phyloP scores from a whole-genome alignment of 1,140 invertebrate species.

The Drosophila triauraria region DNA sequence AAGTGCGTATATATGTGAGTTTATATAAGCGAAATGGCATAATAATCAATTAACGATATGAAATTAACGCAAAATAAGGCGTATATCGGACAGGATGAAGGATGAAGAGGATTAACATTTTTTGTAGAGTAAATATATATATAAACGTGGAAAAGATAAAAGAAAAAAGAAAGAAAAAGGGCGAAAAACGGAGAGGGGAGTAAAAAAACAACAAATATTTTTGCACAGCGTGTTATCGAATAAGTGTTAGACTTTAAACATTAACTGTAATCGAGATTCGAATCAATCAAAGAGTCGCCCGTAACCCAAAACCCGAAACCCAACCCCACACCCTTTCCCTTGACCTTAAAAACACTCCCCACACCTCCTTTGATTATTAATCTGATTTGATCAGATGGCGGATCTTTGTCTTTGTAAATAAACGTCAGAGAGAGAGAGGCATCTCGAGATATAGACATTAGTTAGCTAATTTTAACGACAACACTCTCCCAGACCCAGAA shows the following conservation, averaged over 20 bases:
- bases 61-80: constrained; percentile 8
- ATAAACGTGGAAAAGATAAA: constrained; percentile 14
- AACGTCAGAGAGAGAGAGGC: constrained; percentile 27
- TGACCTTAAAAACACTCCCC: no score
- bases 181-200: constrained; percentile 13
- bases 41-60: constrained; percentile 43
- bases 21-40: constrained; percentile 36
- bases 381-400: constrained; percentile 33
- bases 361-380: constrained; percentile 23
- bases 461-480: constrained; percentile 69
- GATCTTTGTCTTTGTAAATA: constrained; percentile 54
- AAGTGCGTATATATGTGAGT: constrained; percentile 44
- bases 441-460: constrained; percentile 53
- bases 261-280: constrained; percentile 60
- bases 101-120: constrained; percentile 57
- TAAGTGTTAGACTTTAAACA: constrained; percentile 76
- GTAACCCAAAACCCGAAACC: constrained; percentile 11
- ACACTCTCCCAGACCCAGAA: constrained; percentile 22
- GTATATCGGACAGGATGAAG: neutral
- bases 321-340: neutral
- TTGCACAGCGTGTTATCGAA: constrained; percentile 77
- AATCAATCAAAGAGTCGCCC: constrained; percentile 45
- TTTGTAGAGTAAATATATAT: constrained; percentile 55
- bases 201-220: constrained; percentile 60
- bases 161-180: constrained; percentile 18